Evolutionary conservation across 1,140 invertebrate species (phyloP).

Genomic region (Macrostomum lignano): DNA sequence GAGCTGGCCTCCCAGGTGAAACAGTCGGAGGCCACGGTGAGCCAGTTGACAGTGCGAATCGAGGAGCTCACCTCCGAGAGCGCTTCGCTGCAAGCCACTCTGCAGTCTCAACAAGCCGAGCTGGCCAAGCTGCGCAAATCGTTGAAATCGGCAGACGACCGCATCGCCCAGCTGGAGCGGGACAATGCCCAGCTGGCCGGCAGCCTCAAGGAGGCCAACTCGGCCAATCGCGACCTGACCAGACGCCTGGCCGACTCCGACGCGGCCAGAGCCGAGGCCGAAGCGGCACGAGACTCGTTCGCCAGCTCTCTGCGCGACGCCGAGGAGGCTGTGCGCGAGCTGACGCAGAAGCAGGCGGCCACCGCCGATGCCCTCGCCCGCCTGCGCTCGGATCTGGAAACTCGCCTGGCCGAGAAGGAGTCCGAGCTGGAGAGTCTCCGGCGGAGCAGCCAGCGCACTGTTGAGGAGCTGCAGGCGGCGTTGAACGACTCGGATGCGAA

Average conservation of each 20-base stretch:
- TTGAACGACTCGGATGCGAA: conserved; percentile 24
- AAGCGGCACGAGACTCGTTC: conserved; percentile 21
- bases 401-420: conserved; percentile 25
- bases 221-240: conserved; percentile 20
- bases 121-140: too few relatives aligned
- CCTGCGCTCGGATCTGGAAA: conserved; percentile 22
- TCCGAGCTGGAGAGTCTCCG: conserved; percentile 23
- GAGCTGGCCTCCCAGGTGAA: conserved; percentile 16
- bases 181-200: conserved; percentile 16
- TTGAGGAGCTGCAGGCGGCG: conserved; percentile 25
- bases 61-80: conserved; percentile 18
- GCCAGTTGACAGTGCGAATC: conserved; percentile 14
- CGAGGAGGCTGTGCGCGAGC: conserved; percentile 21
- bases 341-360: conserved; percentile 19
- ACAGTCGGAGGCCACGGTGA: conserved; percentile 20
- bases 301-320: conserved; percentile 20
- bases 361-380: conserved; percentile 21
- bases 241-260: conserved; percentile 18
- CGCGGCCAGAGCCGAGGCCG: conserved; percentile 15
- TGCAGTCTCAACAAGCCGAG: too few relatives aligned
- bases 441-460: conserved; percentile 20
- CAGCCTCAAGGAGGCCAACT: conserved; percentile 15
- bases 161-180: conserved; percentile 16
- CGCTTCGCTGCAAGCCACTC: too few relatives aligned
- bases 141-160: too few relatives aligned